phyloP scores from a whole-genome alignment of 1,140 invertebrate species.

The Brachionus angularis region DNA sequence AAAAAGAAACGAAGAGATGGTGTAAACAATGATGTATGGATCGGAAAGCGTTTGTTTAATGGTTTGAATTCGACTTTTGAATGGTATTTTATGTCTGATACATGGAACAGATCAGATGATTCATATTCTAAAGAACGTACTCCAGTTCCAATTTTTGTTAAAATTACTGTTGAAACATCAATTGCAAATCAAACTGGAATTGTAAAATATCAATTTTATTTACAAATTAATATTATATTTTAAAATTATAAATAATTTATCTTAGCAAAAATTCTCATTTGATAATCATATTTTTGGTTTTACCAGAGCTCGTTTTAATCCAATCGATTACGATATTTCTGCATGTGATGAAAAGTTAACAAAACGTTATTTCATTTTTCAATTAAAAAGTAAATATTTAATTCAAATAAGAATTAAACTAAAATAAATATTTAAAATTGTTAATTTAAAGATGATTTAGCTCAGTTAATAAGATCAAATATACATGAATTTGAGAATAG shows the following conservation, averaged over 20 bases:
- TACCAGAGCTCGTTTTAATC: background rate
- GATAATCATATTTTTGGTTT: slow-evolving; percentile 20
- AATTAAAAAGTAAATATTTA: background rate
- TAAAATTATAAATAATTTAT: background rate
- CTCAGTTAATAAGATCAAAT: slow-evolving; percentile 21
- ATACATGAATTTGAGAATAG: slow-evolving; percentile 19
- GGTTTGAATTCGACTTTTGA: slow-evolving; percentile 18
- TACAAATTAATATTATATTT: too few species aligned
- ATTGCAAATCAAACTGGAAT: background rate
- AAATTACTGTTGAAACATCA: slow-evolving; percentile 5
- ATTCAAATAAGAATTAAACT: background rate
- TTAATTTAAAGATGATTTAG: slow-evolving; percentile 5
- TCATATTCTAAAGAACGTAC: background rate
- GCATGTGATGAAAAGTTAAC: background rate
- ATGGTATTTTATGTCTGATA: slow-evolving; percentile 29
- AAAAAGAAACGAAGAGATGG: slow-evolving; percentile 29
- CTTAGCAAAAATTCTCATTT: background rate
- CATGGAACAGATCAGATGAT: background rate
- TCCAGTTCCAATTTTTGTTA: background rate
- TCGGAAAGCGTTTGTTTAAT: background rate
- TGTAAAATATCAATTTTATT: slow-evolving; percentile 16
- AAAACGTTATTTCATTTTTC: slow-evolving; percentile 8
- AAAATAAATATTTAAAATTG: background rate
- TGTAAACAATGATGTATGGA: slow-evolving; percentile 35
- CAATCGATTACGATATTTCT: background rate